Evolutionary conservation across 1,140 invertebrate genomes (phyloP).

Genomic region (Orchesella cincta): DNA sequence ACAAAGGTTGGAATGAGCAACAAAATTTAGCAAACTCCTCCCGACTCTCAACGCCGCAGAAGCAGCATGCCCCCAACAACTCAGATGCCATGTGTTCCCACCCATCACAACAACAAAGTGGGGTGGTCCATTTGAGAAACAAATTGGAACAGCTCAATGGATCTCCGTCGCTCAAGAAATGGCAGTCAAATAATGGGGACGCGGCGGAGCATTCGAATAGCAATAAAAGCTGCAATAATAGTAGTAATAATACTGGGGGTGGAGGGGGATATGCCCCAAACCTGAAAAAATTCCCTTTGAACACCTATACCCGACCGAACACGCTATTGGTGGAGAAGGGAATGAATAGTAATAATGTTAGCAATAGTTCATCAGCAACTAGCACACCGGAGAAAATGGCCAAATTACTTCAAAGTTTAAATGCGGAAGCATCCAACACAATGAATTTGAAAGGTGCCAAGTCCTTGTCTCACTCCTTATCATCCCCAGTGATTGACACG

Average conservation of each 20-base stretch:
- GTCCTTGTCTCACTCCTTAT: slow-evolving; percentile 38
- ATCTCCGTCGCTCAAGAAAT: not conserved
- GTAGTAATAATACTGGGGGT: not conserved
- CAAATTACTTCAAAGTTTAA: not conserved
- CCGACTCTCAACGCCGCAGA: slow-evolving; percentile 74
- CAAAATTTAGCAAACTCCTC: slow-evolving; percentile 78
- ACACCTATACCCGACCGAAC: slow-evolving; percentile 52
- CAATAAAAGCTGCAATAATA: not conserved
- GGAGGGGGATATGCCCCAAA: slow-evolving; percentile 36
- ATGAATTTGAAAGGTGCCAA: not conserved
- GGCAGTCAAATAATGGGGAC: not conserved
- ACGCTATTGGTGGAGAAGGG: slow-evolving; percentile 30
- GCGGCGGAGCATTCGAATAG: not conserved
- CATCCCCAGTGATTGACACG: slow-evolving; percentile 58
- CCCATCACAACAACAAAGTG: not conserved
- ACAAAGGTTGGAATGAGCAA: slow-evolving; percentile 38
- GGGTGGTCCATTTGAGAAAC: not conserved
- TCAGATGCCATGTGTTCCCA: slow-evolving; percentile 63
- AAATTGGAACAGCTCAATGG: slow-evolving; percentile 5
- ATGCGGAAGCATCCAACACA: not conserved
- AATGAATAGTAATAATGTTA: slow-evolving; percentile 31
- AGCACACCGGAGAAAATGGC: slow-evolving; percentile 26
- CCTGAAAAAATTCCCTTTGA: slow-evolving; percentile 53
- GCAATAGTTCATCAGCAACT: slow-evolving; percentile 19
- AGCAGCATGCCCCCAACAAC: slow-evolving; percentile 71